phyloP scores from a whole-genome alignment of 2,888 invertebrate genomes.

The Choristoneura rosaceana region DNA sequence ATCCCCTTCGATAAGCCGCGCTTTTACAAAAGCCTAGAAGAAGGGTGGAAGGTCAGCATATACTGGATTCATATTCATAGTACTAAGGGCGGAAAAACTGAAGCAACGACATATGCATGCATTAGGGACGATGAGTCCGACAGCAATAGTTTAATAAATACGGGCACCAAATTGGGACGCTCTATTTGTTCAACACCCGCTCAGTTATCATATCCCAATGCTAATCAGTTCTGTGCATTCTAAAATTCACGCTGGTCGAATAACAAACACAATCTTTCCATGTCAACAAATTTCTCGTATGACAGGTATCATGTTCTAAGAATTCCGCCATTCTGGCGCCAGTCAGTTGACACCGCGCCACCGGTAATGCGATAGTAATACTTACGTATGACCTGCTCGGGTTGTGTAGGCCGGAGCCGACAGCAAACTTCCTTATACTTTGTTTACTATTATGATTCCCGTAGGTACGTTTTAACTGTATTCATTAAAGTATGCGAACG shows the following conservation, averaged over 20 bases:
- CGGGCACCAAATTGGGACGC: constrained; percentile 64
- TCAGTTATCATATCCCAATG: constrained; percentile 18
- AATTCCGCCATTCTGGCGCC: constrained; percentile 73
- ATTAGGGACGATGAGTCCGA: constrained; percentile 78
- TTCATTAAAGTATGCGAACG: background rate
- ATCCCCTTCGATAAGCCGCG: constrained; percentile 25
- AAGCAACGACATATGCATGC: constrained; percentile 83
- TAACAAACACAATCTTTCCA: constrained; percentile 44
- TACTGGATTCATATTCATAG: constrained; percentile 68
- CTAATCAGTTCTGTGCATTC: constrained; percentile 29
- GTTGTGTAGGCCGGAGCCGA: constrained; percentile 37
- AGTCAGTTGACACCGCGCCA: constrained; percentile 66
- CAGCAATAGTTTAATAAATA: constrained; percentile 50
- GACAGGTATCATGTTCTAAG: constrained; percentile 65
- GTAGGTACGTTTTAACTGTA: background rate
- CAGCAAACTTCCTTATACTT: constrained; percentile 27
- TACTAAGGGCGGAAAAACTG: constrained; percentile 75
- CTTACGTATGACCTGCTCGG: constrained; percentile 39
- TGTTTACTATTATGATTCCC: background rate
- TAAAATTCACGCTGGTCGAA: constrained; percentile 29
- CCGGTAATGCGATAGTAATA: constrained; percentile 36
- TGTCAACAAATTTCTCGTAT: constrained; percentile 57
- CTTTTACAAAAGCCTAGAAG: constrained; percentile 30
- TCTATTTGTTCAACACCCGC: constrained; percentile 29
- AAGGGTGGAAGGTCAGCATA: constrained; percentile 51